These are phyloP conservation scores for Danio aesculapii DNA, from an alignment of 2,797 vertebrate genomes.

Conservation along the genomic window DNA sequence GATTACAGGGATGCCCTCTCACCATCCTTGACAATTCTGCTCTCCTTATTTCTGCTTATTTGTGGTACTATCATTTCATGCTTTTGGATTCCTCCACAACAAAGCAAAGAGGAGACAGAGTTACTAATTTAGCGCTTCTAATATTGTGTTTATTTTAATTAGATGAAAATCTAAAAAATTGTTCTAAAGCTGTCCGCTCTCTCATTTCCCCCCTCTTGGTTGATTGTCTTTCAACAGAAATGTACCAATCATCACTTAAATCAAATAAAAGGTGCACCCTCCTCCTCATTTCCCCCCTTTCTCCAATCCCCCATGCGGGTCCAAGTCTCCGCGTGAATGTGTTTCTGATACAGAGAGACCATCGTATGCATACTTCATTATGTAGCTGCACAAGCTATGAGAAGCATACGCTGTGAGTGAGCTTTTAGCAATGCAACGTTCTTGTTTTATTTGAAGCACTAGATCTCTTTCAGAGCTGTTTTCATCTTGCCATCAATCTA, in stretches of 20 bases:
- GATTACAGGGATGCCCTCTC: conserved; percentile 78
- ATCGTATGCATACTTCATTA: conserved; percentile 24
- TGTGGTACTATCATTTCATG: neutral
- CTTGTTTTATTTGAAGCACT: conserved; percentile 45
- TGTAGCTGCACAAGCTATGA: conserved; percentile 12
- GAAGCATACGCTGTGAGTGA: conserved; percentile 24
- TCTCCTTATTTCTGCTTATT: conserved; percentile 55
- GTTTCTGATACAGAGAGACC: conserved; percentile 19
- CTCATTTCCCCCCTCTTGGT: conserved; percentile 59
- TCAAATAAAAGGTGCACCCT: conserved; percentile 5
- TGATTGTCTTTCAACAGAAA: conserved; percentile 34
- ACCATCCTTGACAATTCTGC: conserved; percentile 67
- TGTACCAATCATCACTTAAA: conserved; percentile 26
- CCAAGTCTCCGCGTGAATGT: conserved; percentile 36
- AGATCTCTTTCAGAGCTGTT: neutral
- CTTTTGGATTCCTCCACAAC: neutral
- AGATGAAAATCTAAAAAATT: neutral
- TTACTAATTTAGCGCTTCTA: neutral
- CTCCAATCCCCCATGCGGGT: conserved; percentile 33
- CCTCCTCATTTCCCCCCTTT: conserved; percentile 33
- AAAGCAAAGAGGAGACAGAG: neutral
- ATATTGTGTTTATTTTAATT: neutral
- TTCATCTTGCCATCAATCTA: neutral
- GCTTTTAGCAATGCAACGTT: conserved; percentile 49
- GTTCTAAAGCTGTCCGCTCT: conserved; percentile 17